Base-by-base conservation (phyloP, 2,888 invertebrate genomes). In the Monoplex corrugatus region DNA sequence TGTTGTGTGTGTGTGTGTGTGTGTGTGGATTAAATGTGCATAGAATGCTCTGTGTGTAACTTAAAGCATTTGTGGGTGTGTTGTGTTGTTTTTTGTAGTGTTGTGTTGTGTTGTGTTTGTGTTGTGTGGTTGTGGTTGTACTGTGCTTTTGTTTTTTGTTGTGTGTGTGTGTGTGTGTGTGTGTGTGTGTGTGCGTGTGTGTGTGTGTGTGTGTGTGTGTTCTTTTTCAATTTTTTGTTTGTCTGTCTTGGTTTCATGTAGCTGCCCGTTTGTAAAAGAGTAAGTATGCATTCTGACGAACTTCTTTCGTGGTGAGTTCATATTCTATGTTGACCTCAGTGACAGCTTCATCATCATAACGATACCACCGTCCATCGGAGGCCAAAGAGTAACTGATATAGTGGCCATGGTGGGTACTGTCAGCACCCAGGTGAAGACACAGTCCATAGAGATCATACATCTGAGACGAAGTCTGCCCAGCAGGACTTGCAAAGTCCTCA, bases 111-210 rank as follows among this genome's bases (percentile, higher is more conserved):
- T n/a, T n/a, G n/a, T n/a, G n/a, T n/a, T n/a, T n/a, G n/a, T n/a
- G n/a, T n/a, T n/a, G n/a, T n/a, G n/a, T n/a, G n/a, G n/a, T n/a
- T n/a, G n/a, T 68, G n/a, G 13, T 68, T 68, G 19, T 1, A 68
- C 68, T 68, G 2, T 8, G 6, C 78, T 40, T 0, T 6, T 80
- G 23, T 40, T 80, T 80, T 40, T 23, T 32, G 23, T 82, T 57
- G 82, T 10, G 45, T 80, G 80, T 50, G 72, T 82, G 89, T 88
- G 40, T 93, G 90, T 84, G 93, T 94, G 90, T 95, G 95, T 90
- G 95, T 95, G 63, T 95, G 89, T 5, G 95, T 90, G 89, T 95
- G 95, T 16, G 94, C 95, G 93, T 96, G n/a, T n/a, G n/a, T n/a
- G n/a, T n/a, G n/a, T n/a, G n/a, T n/a, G n/a, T n/a, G n/a, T n/a